Base-by-base conservation (phyloP, 2,888 invertebrate genomes). In the Drepanosiphum platanoidis region DNA sequence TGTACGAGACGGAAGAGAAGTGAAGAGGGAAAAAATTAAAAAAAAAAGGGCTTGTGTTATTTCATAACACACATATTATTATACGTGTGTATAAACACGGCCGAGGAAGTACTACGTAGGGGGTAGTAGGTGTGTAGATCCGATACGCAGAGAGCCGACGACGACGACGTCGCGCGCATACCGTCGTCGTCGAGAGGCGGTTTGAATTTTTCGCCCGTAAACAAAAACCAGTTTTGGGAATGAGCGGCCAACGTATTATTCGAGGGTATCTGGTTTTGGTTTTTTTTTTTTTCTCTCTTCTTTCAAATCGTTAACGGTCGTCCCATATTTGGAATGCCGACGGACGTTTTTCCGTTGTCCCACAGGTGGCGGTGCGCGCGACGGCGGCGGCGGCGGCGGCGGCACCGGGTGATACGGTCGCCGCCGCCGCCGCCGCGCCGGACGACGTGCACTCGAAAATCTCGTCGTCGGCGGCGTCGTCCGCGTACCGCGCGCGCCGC, bases 351-450 rank as follows among this genome's bases (percentile, higher is more conserved):
- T 8, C 36, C 22, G 52, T 77, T 70, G 84, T 84, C 84, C 84
- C 52, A 84, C 84, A 84, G 84, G 84, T 84, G 77, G 84, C 84
- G 68, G 75, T 77, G 75, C 34, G 22, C 71, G 80, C 70, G 27
- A 36, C 36, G 5, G 8, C 30, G 34, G n/a, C 22, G 18, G 34
- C 36, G 34, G 34, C 70, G 36, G 34, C 34, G 70, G 18, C 70
- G 32, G 9, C 30, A 9, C 4, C n/a, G 36, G n/a, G 61, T 61
- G 18, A 61, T 22, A 5, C n/a, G 61, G 5, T 22, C 27, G 9
- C n/a, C 7, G 9, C 61, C n/a, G 9, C 7, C 18, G 7, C 61
- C 5, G 27, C 61, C 7, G 9, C 42, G 42, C 42, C 7, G 3
- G 46, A 46, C 13, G 46, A 46, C n/a, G n/a, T n/a, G n/a, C n/a